Evolutionary conservation across 2,113 vertebrate species (phyloP).

Genomic region (Danio rerio): DNA sequence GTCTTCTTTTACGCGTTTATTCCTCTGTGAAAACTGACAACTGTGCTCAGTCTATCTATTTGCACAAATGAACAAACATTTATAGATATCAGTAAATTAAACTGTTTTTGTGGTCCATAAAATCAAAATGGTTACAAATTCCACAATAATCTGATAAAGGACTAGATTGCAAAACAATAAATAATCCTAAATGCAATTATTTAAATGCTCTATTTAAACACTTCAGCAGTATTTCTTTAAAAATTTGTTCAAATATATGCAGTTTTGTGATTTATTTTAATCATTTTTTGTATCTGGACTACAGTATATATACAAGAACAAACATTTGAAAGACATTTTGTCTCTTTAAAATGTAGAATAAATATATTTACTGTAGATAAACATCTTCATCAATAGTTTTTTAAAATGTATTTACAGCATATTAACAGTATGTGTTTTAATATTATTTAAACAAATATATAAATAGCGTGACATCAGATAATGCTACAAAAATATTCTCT

Average conservation of each 20-base stretch:
- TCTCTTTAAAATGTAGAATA: neutral
- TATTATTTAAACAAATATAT: neutral
- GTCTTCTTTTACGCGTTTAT: neutral
- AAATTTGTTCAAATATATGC: neutral
- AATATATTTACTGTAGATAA: neutral
- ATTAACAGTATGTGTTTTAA: neutral
- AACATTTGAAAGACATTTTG: neutral
- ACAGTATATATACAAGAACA: neutral
- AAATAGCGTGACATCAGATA: too few species aligned
- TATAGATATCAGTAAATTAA: neutral
- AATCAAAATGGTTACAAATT: too few species aligned
- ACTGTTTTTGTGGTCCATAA: too few species aligned
- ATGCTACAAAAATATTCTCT: neutral
- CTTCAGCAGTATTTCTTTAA: neutral
- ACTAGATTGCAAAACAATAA: neutral
- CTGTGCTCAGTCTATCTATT: neutral
- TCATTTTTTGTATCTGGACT: neutral
- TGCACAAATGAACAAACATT: neutral
- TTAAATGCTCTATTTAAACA: neutral
- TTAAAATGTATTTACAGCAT: neutral
- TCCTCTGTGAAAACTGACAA: neutral
- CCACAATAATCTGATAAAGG: neutral
- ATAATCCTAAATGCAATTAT: neutral
- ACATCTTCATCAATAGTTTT: neutral
- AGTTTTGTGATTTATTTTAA: neutral